Base-by-base conservation (phyloP, 2,888 invertebrate genomes). In the Calephelis perditalis region DNA sequence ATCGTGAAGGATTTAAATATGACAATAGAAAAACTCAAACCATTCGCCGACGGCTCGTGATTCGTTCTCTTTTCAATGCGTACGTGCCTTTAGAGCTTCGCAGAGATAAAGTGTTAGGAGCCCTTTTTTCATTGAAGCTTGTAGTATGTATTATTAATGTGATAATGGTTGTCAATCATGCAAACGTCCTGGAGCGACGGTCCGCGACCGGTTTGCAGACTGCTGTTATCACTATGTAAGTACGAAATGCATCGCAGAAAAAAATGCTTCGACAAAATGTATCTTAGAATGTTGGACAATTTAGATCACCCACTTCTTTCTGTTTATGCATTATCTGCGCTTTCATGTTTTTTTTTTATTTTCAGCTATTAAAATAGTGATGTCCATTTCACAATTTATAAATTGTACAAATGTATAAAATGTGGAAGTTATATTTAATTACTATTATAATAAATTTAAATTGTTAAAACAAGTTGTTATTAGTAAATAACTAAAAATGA, bases 161-260 rank as follows among this genome's bases (percentile, higher is more conserved):
- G 76, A 85, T 86, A 82, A 88, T 89, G 88, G 87, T 90, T 90
- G 87, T 89, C 88, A 81, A 86, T 89, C 88, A 89, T 89, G 90
- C 90, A 81, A 84, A 84, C 88, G 73, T 68, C 80, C 78, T 76
- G 88, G 88, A 86, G 87, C 78, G 75, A 73, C 79, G 70, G 69
- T 77, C 77, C 76, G 79, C 82, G 79, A 78, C 82, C 82, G 75
- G 82, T 77, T 78, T 76, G 87, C 86, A 77, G 84, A 78, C 81
- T 78, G 74, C 82, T 74, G 76, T 78, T 79, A 76, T 71, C 74
- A 75, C 76, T 74, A 77, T 77, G 89, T 89, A 86, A 90, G 90
- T 89, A 89, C 80, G 73, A 78, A 81, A 74, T 77, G 82, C 80
- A 79, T 82, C 84, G 85, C 88, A 81, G 84, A 71, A 81, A 74